These are phyloP conservation scores for Umimayanthus chanpuru DNA, from an alignment of 92 coral and sea anemone genomes.

Conservation along the genomic window DNA sequence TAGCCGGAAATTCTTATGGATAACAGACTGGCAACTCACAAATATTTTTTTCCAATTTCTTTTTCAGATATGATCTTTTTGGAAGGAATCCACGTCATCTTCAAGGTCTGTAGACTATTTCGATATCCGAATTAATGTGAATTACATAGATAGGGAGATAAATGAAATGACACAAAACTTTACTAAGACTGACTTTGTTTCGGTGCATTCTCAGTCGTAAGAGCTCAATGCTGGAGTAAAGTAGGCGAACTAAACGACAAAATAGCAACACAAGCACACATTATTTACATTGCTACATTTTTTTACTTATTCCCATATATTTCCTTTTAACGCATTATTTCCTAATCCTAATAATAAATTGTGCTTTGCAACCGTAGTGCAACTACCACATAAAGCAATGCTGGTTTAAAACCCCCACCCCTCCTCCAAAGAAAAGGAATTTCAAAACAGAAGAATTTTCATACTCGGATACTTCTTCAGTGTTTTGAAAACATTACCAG, in stretches of 20 bases:
- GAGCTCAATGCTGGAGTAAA: neutral
- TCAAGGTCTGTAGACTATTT: conserved; percentile 73
- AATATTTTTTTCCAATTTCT: conserved; percentile 3
- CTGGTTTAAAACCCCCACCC: too few species aligned
- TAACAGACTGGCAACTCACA: neutral
- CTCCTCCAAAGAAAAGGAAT: too few species aligned
- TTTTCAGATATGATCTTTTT: conserved; percentile 85
- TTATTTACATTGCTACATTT: too few species aligned
- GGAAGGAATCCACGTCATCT: conserved; percentile 84
- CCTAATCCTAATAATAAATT: too few species aligned
- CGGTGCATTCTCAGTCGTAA: neutral
- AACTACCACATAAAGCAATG: too few species aligned
- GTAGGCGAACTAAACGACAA: neutral
- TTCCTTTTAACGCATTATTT: too few species aligned
- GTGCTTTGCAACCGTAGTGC: too few species aligned
- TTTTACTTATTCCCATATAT: too few species aligned
- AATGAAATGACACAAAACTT: neutral
- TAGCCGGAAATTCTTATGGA: neutral
- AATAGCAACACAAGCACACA: neutral
- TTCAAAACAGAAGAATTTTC: too few species aligned
- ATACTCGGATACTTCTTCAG: too few species aligned
- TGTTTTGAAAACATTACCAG: too few species aligned
- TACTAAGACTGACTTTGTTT: too few species aligned
- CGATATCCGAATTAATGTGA: neutral
- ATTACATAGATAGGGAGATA: neutral